A percentile compares a stretch with the other conserved stretches of the same genome.
phyloP scores from a whole-genome alignment of 2,797 vertebrate species.

The Hapalemur alaotrensis region DNA sequence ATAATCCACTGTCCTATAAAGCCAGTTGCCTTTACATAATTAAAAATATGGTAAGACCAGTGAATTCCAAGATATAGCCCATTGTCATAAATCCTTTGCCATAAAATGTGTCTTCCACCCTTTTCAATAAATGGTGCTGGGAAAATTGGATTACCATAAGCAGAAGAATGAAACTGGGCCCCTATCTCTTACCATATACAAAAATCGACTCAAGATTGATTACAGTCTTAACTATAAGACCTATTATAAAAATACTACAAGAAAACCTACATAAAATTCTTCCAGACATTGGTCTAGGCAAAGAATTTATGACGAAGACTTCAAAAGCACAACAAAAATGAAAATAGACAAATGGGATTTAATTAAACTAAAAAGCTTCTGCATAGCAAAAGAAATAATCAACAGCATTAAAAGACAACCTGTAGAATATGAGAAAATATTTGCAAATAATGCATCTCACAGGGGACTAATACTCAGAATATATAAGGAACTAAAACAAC shows the following conservation, averaged over 20 bases:
- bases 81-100: neutral
- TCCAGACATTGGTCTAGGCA: too few species aligned
- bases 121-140: neutral
- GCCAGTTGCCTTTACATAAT: neutral
- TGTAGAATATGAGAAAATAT: too few species aligned
- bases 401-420: too few species aligned
- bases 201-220: neutral
- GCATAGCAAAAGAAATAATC: too few species aligned
- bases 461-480: too few species aligned
- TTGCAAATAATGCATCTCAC: too few species aligned
- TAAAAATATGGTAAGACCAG: neutral
- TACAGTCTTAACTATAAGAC: neutral
- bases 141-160: neutral
- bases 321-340: too few species aligned
- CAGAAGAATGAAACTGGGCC: neutral
- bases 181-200: neutral
- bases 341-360: too few species aligned
- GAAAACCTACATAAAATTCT: neutral
- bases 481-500: too few species aligned
- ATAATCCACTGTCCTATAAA: neutral
- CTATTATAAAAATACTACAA: neutral
- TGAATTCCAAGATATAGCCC: neutral
- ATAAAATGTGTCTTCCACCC: neutral
- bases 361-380: too few species aligned
- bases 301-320: too few species aligned